Base-by-base conservation (phyloP, 1,140 invertebrate species). In the Thrips palmi region DNA sequence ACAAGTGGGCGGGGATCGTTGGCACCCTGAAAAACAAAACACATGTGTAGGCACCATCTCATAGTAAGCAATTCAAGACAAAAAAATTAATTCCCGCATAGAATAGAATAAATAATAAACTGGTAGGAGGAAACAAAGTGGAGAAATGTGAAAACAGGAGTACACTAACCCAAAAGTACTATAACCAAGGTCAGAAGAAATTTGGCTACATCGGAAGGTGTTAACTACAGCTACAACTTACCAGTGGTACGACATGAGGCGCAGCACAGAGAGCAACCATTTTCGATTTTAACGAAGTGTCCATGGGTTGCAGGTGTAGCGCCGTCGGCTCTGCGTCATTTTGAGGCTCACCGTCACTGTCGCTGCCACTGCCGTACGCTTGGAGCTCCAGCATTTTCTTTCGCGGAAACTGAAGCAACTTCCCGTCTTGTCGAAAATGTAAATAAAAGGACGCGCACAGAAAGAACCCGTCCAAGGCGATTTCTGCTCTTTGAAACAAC, bases 171-270 rank as follows among this genome's bases (percentile, higher is more conserved):
- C 17, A 14, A n/a, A 24, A 34, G 33, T 29, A 7, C 5, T 33
- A 28, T 17, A 23, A 25, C 8, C 3, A 42, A 28, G 7, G 20
- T 35, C 25, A 24, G 7, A 37, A 39, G 18, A 34, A 25, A 22
- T 10, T 40, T 20, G 19, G 24, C 22, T 30, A 37, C 23, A 24
- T 33, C n/a, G 25, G 12, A 33, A 24, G 14, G 28, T 20, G 33
- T 45, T 33, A 43, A 39, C 36, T 32, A 33, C 37, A 23, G 24
- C 14, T n/a, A 40, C 41, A 41, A 55, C 58, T 65, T 67, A 81
- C 77, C 39, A 71, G 74, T 4, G 81, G 76, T 43, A 80, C 65
- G 20, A 88, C 81, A 31, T 72, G 62, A 4, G 84, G 82, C 1
- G 84, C 78, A 21, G 82, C 67, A 59, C 80, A 80, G 45, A 89